phyloP scores from a whole-genome alignment of 2,888 invertebrate genomes.

The Sesia bembeciformis region DNA sequence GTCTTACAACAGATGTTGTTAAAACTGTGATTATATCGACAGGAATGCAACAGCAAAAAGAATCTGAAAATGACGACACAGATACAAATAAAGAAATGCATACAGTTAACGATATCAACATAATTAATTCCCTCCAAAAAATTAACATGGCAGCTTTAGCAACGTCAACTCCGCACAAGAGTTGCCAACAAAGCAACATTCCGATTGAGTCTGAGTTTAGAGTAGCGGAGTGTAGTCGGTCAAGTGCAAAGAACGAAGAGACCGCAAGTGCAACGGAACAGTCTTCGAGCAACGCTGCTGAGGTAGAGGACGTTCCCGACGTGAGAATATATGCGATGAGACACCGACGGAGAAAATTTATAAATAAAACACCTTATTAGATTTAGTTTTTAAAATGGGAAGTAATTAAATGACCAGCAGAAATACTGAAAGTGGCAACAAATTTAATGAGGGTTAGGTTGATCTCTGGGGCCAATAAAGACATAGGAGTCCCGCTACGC shows the following conservation, averaged over 20 bases:
- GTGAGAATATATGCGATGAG: slow-evolving; percentile 49
- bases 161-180: slow-evolving; percentile 53
- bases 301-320: slow-evolving; percentile 38
- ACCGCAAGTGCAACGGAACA: neutral
- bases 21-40: slow-evolving; percentile 47
- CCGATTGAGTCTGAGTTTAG: no score
- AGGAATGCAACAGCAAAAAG: slow-evolving; percentile 24
- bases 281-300: neutral
- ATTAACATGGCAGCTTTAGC: slow-evolving; percentile 32
- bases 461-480: no score
- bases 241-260: neutral
- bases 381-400: no score
- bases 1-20: slow-evolving; percentile 15
- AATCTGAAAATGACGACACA: slow-evolving; percentile 1
- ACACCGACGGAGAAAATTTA: slow-evolving; percentile 32
- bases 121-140: neutral
- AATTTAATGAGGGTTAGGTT: no score
- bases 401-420: no score
- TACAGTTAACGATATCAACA: neutral
- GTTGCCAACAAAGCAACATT: neutral
- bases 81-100: no score
- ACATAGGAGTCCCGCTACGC: no score
- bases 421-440: no score
- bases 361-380: slow-evolving; percentile 14
- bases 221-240: neutral